A percentile compares a stretch with the other conserved stretches of the same genome.
Evolutionary conservation across 2,113 vertebrate species (phyloP).

Genomic region (Polypterus senegalus): DNA sequence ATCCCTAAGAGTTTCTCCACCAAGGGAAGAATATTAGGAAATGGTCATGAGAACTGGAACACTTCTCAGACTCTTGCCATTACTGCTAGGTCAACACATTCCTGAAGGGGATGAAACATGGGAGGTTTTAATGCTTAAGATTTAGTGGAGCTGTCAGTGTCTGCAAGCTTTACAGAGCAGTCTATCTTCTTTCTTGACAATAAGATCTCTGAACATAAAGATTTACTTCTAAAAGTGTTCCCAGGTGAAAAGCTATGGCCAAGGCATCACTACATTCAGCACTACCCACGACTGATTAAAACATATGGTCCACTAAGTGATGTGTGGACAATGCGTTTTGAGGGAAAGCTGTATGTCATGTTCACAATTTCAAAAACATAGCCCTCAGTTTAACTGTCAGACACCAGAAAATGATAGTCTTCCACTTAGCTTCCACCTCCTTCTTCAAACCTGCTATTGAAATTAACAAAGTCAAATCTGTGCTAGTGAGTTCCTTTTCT

Average conservation of each 20-base stretch:
- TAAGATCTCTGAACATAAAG: constrained; percentile 13
- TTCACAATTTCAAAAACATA: constrained; percentile 1
- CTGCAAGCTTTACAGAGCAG: constrained; percentile 6
- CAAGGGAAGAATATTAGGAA: neutral
- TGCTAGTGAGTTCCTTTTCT: neutral
- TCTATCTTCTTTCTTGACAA: constrained; percentile 5
- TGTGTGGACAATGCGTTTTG: constrained; percentile 2
- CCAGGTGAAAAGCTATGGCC: constrained; percentile 4
- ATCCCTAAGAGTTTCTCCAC: constrained; percentile 12
- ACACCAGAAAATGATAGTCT: neutral
- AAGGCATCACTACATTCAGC: constrained; percentile 11
- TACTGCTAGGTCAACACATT: constrained; percentile 12
- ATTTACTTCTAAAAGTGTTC: constrained; percentile 6
- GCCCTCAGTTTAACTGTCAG: neutral
- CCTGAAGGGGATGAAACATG: neutral
- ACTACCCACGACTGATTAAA: neutral
- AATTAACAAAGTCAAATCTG: constrained; percentile 4
- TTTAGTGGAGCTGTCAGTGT: constrained; percentile 8
- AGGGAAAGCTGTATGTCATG: too few species aligned
- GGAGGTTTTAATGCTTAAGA: constrained; percentile 12
- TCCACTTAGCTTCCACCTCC: neutral
- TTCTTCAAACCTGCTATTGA: constrained; percentile 3
- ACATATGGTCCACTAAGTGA: neutral
- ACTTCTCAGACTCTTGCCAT: constrained; percentile 5
- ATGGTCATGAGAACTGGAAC: constrained; percentile 13